A percentile compares a stretch with the other conserved stretches of the same genome.
Conservation (phyloP, 2,113 vertebrate genomes). For the Callorhinus ursinus region DNA sequence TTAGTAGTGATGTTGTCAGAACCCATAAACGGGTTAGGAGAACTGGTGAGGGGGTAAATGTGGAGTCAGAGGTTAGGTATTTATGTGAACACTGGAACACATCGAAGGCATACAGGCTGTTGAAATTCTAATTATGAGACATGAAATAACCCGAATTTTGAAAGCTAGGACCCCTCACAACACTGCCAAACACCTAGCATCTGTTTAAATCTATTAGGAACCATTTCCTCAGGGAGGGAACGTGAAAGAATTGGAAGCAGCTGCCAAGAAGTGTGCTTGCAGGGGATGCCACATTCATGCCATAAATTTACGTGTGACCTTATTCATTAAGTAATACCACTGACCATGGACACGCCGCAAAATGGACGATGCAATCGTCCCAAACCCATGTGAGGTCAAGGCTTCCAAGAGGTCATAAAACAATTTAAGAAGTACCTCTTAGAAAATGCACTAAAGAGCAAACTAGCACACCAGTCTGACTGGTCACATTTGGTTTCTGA, state of each 20-base stretch:
- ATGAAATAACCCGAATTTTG: neutral
- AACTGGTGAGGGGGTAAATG: neutral
- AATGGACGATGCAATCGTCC: neutral
- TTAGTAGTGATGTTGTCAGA: conserved; percentile 50
- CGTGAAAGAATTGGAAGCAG: neutral
- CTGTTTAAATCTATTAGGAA: conserved; percentile 41
- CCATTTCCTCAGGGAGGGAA: conserved; percentile 24
- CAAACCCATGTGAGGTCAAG: neutral
- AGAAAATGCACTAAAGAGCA: neutral
- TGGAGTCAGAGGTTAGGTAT: conserved; percentile 39
- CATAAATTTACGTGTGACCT: neutral
- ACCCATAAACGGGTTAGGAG: conserved; percentile 40
- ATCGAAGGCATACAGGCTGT: neutral
- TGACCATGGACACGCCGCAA: fast-evolving
- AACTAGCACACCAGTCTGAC: neutral
- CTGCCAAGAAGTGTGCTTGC: neutral
- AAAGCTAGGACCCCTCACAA: neutral
- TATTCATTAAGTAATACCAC: neutral
- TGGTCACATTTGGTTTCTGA: neutral
- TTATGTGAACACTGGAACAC: neutral
- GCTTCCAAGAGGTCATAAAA: neutral
- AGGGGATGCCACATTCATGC: neutral
- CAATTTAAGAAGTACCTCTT: neutral
- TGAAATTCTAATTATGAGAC: conserved; percentile 52
- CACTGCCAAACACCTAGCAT: conserved; percentile 56